Conservation (phyloP, 2,113 vertebrate genomes). For the Cyprinodon brontotheroides region DNA sequence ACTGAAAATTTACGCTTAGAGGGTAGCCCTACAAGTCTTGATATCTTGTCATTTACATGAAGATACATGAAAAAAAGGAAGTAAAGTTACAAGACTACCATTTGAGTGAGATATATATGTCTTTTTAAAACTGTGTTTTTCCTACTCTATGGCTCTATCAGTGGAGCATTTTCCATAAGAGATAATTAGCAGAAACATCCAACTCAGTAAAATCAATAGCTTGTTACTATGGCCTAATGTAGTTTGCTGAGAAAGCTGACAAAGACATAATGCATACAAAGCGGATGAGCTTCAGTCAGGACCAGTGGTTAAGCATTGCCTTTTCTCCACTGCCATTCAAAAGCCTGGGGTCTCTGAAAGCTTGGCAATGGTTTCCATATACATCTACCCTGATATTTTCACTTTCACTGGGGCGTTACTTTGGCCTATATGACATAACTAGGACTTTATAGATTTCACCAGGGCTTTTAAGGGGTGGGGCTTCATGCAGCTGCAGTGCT, state of each 20-base stretch:
- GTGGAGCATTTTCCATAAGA: constrained; percentile 50
- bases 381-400: no score
- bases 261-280: constrained; percentile 4
- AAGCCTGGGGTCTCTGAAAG: no score
- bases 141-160: constrained; percentile 12
- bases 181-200: constrained; percentile 55
- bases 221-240: constrained; percentile 67
- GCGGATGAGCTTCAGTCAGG: background rate
- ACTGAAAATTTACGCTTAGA: no score
- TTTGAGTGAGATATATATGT: constrained; percentile 21
- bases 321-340: no score
- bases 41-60: no score
- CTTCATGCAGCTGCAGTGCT: no score
- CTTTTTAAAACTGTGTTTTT: constrained; percentile 24
- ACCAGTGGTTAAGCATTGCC: constrained; percentile 3
- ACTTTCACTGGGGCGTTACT: no score
- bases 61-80: constrained; percentile 5
- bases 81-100: constrained; percentile 3
- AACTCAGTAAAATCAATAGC: constrained; percentile 63
- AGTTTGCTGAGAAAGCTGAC: constrained; percentile 40
- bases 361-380: no score
- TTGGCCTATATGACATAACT: no score
- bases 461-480: no score
- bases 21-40: no score
- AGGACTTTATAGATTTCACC: no score